These are phyloP conservation scores for Peromyscus maniculatus DNA, from an alignment of 2,113 vertebrate genomes.

Conservation along the genomic window DNA sequence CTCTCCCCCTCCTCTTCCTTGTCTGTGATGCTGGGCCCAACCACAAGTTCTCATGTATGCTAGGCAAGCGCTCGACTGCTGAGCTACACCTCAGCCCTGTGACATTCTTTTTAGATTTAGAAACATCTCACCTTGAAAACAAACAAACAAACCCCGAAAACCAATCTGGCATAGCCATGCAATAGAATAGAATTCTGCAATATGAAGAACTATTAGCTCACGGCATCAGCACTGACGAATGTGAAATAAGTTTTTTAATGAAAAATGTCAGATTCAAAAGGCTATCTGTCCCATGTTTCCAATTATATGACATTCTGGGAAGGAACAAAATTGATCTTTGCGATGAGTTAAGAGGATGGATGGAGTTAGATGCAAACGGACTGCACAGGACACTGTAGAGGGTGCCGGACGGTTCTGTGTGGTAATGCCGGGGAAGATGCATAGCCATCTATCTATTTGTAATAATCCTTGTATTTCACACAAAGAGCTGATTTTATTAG, in stretches of 20 bases:
- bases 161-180: not conserved
- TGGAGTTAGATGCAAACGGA: not conserved
- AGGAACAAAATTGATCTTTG: not conserved
- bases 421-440: not conserved
- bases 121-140: not conserved
- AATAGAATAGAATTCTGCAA: not conserved
- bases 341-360: not conserved
- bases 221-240: not conserved
- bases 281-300: not conserved
- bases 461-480: not conserved
- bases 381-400: not conserved
- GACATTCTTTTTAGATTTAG: constrained; percentile 9
- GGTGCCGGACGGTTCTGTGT: not conserved
- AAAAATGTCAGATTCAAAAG: constrained; percentile 26
- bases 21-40: not conserved
- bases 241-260: not conserved
- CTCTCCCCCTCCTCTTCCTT: not conserved
- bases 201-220: not conserved
- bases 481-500: not conserved
- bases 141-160: not conserved
- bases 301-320: not conserved
- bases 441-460: not conserved
- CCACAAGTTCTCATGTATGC: not conserved
- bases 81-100: not conserved
- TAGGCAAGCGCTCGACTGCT: not conserved